Evolutionary conservation across 2,888 invertebrate species (phyloP), one percentile per base, ranked within the genome.

Genomic region (Dermolepida albohirtum): DNA sequence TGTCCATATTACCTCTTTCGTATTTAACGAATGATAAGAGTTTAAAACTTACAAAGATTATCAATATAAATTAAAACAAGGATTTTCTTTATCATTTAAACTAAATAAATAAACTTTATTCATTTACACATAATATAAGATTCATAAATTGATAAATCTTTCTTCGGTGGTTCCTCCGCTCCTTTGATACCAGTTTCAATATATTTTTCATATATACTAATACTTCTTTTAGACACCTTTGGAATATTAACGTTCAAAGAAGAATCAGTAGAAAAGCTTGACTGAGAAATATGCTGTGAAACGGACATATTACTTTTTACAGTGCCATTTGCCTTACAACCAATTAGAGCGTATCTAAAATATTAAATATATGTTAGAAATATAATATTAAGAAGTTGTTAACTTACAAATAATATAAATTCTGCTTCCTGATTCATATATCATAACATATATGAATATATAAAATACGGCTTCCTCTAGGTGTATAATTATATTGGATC

Each of bases 151-250:
- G 78, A 82, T 73, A 87, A 77, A 77, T 87, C 85, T 47, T 77
- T 80, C 16, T 80, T 71, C 73, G 82, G 83, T 12, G 83, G 87
- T 68, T 71, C 83, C 41, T 78, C 84, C 64, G 85, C 89, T 2
- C 92, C 85, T 73, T 84, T 78, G 73, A 84, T 78, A 76, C 87
- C 86, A 12, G 82, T 79, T 75, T 85, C 80, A 2, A 93, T 87
- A 78, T 93, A 93, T 59, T 88, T 87, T 70, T 87, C 84, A 79
- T 94, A 94, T 71, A 92, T 87, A 73, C 89, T 89, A 59, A 88
- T 85, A 49, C 91, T 87, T 11, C 85, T 82, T 72, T 86, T 84
- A 8, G 85, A 85, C 11, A 93, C 91, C 2, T 85, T 87, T 1
- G 93, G 93, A 22, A 90, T 87, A 49, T 87, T 87, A 16, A 91